Evolutionary conservation across 2,888 invertebrate genomes (phyloP).

Genomic region (Tenthredo mesomela): DNA sequence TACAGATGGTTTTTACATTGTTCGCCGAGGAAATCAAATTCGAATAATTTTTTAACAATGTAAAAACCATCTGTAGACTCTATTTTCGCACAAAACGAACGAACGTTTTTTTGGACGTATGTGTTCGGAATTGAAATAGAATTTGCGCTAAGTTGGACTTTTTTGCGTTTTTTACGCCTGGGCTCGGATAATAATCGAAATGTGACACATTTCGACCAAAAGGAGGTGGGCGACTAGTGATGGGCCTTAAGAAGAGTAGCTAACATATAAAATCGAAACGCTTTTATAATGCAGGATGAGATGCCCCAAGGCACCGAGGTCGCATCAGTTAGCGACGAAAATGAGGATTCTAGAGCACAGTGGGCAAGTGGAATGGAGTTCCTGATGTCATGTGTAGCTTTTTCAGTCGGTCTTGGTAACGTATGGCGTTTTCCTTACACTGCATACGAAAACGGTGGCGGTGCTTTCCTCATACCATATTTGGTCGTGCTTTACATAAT

Average conservation of each 20-base stretch:
- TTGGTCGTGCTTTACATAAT: conserved; percentile 83
- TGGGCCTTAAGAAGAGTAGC: neutral
- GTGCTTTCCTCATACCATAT: conserved; percentile 85
- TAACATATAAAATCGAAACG: neutral
- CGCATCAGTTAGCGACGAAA: neutral
- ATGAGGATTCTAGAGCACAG: conserved; percentile 62
- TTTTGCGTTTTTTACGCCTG: too few relatives aligned
- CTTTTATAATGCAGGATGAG: neutral
- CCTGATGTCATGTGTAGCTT: conserved; percentile 82
- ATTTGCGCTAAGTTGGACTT: too few relatives aligned
- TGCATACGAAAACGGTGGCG: conserved; percentile 85
- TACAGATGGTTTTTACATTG: too few relatives aligned
- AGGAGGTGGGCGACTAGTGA: too few relatives aligned
- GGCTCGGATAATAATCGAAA: too few relatives aligned
- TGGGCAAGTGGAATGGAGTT: conserved; percentile 83
- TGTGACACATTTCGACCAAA: too few relatives aligned
- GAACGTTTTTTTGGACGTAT: too few relatives aligned
- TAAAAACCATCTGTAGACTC: too few relatives aligned
- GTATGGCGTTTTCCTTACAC: conserved; percentile 85
- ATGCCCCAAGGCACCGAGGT: neutral
- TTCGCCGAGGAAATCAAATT: too few relatives aligned
- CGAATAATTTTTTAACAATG: too few relatives aligned
- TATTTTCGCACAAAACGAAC: too few relatives aligned
- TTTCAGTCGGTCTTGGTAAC: conserved; percentile 85
- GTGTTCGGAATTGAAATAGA: too few relatives aligned